phyloP scores from a whole-genome alignment of 2,797 vertebrate species.

The Epinephelus coioides region DNA sequence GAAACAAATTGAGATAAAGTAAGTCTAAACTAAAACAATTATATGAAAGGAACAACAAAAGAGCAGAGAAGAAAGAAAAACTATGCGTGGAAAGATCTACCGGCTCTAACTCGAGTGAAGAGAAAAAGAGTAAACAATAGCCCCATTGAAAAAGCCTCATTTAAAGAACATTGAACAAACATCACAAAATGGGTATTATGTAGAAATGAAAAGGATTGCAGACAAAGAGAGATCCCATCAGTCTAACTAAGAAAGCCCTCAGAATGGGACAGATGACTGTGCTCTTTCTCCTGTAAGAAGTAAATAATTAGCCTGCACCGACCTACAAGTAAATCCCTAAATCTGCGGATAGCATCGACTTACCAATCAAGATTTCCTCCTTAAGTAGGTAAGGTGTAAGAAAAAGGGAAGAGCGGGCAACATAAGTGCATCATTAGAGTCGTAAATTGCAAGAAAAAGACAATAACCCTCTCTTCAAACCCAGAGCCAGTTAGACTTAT shows the following conservation, averaged over 20 bases:
- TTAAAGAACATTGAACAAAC: constrained; percentile 89
- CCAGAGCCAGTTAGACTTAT: constrained; percentile 78
- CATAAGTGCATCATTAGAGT: constrained; percentile 99
- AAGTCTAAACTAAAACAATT: constrained; percentile 74
- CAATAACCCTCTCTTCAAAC: constrained; percentile 94
- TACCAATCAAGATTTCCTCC: constrained; percentile 99
- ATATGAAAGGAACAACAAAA: constrained; percentile 82
- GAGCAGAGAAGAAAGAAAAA: constrained; percentile 79
- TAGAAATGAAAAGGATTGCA: constrained; percentile 86
- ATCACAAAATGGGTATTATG: constrained; percentile 87
- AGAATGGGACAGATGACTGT: constrained; percentile 92
- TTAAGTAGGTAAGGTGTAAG: constrained; percentile 99
- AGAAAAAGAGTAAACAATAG: constrained; percentile 83
- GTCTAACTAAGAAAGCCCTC: constrained; percentile 89
- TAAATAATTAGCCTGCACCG: constrained; percentile 92
- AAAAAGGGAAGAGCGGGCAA: constrained; percentile 99
- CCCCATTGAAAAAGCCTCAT: constrained; percentile 82
- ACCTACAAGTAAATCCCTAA: constrained; percentile 97
- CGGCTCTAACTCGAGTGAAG: constrained; percentile 79
- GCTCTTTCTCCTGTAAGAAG: constrained; percentile 92
- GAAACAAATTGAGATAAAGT: constrained; percentile 75
- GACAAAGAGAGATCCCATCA: constrained; percentile 90
- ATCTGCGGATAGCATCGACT: constrained; percentile 99
- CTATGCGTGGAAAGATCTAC: constrained; percentile 76
- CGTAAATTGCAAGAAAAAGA: constrained; percentile 98